Evolutionary conservation across 2,797 vertebrate species (phyloP).

Genomic region (Cyprinella venusta): DNA sequence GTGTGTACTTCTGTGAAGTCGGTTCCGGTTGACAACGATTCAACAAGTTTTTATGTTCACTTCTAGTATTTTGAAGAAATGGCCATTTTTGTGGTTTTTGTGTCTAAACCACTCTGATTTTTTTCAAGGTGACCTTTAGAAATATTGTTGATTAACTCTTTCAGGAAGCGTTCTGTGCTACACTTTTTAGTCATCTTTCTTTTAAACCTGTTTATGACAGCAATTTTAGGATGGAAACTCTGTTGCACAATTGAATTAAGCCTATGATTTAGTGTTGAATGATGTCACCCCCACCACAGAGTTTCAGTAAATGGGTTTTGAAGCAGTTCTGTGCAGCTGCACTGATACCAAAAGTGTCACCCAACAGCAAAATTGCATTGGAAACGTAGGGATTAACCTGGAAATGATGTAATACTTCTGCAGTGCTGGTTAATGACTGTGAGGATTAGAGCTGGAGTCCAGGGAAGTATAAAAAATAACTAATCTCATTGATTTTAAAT

Average conservation of each 20-base stretch:
- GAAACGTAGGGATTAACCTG: neutral
- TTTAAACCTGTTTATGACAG: slow-evolving; percentile 14
- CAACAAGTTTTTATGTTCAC: neutral
- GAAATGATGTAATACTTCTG: slow-evolving; percentile 22
- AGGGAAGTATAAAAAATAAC: neutral
- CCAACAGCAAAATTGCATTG: slow-evolving; percentile 10
- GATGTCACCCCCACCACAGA: slow-evolving; percentile 16
- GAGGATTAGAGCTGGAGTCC: no score
- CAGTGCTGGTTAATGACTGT: slow-evolving; percentile 22
- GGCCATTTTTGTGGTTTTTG: neutral
- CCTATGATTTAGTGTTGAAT: slow-evolving; percentile 19
- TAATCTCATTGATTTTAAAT: neutral
- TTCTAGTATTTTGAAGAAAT: slow-evolving; percentile 17
- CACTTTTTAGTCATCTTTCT: slow-evolving; percentile 1
- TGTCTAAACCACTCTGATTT: neutral
- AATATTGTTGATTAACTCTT: slow-evolving; percentile 16
- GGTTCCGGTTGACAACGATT: neutral
- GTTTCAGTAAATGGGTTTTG: slow-evolving; percentile 15
- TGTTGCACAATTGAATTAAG: slow-evolving; percentile 19
- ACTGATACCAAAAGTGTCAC: slow-evolving; percentile 21
- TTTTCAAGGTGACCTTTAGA: neutral
- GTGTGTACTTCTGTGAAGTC: slow-evolving; percentile 5
- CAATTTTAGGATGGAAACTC: neutral
- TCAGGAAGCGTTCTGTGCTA: neutral
- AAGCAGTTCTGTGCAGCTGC: slow-evolving; percentile 21